A percentile compares a stretch with the other conserved stretches of the same genome.
Evolutionary conservation across 2,888 invertebrate species (phyloP).

Genomic region (Oscheius sp.): DNA sequence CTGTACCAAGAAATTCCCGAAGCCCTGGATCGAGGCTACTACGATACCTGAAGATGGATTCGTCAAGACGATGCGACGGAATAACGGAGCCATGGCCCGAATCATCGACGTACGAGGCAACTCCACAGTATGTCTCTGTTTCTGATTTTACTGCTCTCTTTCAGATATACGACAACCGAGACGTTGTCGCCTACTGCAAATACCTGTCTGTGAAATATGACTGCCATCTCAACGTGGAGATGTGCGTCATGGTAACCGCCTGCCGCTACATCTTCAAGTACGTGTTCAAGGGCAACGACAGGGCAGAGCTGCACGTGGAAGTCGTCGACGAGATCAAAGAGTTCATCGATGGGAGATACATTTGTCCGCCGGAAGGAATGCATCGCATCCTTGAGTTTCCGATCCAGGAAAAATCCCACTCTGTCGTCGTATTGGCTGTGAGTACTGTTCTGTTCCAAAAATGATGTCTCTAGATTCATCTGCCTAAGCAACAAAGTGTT

Average conservation of each 20-base stretch:
- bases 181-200: conserved; percentile 74
- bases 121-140: not conserved
- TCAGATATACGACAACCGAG: conserved; percentile 67
- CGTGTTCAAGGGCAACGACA: conserved; percentile 60
- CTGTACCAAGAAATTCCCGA: conserved; percentile 74
- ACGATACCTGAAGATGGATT: conserved; percentile 70
- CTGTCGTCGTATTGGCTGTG: not conserved
- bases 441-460: not conserved
- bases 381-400: conserved; percentile 46
- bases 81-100: conserved; percentile 45
- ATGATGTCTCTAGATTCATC: conserved; percentile 35
- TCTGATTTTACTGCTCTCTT: too few species aligned
- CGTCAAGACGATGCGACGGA: conserved; percentile 71
- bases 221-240: conserved; percentile 65
- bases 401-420: conserved; percentile 39
- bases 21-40: conserved; percentile 65
- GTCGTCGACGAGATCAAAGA: conserved; percentile 40
- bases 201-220: conserved; percentile 48
- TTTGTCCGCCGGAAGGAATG: conserved; percentile 48
- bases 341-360: conserved; percentile 42
- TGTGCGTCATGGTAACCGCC: conserved; percentile 63
- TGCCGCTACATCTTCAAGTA: conserved; percentile 58
- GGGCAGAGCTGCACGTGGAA: conserved; percentile 15
- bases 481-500: conserved; percentile 41
- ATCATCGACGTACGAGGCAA: not conserved